These are phyloP conservation scores for Tetrax tetrax DNA, from an alignment of 2,113 vertebrate species.

Conservation along the genomic window DNA sequence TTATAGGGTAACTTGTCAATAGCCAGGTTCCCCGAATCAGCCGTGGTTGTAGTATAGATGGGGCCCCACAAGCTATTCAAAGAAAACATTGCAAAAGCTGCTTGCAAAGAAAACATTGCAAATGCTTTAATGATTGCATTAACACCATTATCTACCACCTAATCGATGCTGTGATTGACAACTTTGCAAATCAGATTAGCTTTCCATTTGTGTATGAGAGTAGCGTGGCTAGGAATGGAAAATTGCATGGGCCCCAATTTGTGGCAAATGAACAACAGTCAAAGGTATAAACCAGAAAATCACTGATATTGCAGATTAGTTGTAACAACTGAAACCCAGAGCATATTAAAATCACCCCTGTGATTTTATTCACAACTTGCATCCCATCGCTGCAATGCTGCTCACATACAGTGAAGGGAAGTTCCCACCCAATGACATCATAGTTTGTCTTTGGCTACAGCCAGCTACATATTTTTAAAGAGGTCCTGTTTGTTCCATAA, in stretches of 20 bases:
- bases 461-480: constrained; percentile 49
- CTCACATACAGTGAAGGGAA: constrained; percentile 24
- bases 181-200: constrained; percentile 67
- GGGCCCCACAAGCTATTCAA: background rate
- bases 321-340: background rate
- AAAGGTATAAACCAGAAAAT: background rate
- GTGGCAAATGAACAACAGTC: background rate
- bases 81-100: constrained; percentile 9
- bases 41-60: background rate
- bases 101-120: background rate
- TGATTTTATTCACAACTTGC: background rate
- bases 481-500: constrained; percentile 57
- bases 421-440: constrained; percentile 72
- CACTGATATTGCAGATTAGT: background rate
- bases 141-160: constrained; percentile 40
- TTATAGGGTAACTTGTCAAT: background rate
- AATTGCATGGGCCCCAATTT: background rate
- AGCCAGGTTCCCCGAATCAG: background rate
- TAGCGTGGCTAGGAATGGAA: background rate
- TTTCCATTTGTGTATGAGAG: background rate
- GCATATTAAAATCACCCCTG: background rate
- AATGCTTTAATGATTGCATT: constrained; percentile 46
- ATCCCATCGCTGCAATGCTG: background rate
- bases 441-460: constrained; percentile 56
- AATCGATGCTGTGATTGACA: constrained; percentile 64